Percentiles rank a stretch among this genome's conserved stretches.
Evolutionary conservation across 2,888 invertebrate species (phyloP).

Genomic region (Eledona agricola): DNA sequence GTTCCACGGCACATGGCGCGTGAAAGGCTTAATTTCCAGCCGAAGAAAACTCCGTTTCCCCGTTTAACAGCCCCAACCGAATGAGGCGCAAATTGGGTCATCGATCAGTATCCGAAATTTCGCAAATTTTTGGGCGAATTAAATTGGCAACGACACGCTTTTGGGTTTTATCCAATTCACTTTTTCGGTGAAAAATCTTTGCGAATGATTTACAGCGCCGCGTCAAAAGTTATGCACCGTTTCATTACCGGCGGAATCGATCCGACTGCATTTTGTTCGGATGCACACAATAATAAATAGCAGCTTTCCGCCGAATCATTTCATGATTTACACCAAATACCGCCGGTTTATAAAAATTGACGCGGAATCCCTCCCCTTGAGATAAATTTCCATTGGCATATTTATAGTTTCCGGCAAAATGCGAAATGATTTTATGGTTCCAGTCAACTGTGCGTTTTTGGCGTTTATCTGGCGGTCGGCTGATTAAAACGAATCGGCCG

Average conservation of each 20-base stretch:
- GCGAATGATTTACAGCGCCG: no score
- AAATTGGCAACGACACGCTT: no score
- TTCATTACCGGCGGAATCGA: conserved; percentile 6
- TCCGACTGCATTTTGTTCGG: conserved; percentile 14
- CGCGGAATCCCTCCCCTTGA: conserved; percentile 55
- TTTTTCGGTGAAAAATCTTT: no score
- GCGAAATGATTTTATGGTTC: conserved; percentile 52
- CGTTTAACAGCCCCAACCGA: no score
- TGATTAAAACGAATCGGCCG: conserved; percentile 4
- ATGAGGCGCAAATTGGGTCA: no score
- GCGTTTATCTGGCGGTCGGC: conserved; percentile 21
- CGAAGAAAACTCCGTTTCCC: no score
- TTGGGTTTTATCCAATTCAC: no score
- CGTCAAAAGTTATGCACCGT: background rate
- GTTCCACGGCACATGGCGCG: no score
- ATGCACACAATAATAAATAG: conserved; percentile 28
- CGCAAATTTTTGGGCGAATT: no score
- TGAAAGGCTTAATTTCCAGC: no score
- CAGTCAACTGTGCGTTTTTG: conserved; percentile 46
- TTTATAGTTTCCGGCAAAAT: conserved; percentile 59
- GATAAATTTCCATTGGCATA: conserved; percentile 58
- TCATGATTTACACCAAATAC: conserved; percentile 53
- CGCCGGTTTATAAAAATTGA: conserved; percentile 56
- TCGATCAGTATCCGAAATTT: no score
- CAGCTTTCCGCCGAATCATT: conserved; percentile 36